These are phyloP conservation scores for Artemisiospiza belli DNA, from an alignment of 2,113 vertebrate species.

Conservation along the genomic window DNA sequence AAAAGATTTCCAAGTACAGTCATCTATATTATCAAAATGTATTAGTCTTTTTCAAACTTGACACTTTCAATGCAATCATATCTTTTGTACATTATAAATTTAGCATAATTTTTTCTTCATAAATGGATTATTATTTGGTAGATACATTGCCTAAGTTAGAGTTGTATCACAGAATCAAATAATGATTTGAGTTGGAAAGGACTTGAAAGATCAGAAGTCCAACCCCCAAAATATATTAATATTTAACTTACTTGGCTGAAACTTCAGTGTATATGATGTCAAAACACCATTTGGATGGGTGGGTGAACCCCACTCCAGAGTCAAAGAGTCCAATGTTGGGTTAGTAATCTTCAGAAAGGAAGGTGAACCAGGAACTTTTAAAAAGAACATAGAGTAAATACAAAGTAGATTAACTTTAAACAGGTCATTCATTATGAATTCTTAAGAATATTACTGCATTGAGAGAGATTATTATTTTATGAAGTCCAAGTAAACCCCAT, in stretches of 20 bases:
- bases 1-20: not conserved
- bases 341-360: constrained; percentile 83
- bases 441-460: not conserved
- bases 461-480: not conserved
- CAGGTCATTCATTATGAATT: not conserved
- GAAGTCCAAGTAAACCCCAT: not conserved
- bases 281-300: constrained; percentile 87
- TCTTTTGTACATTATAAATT: not conserved
- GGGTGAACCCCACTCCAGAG: constrained; percentile 91
- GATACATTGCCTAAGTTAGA: not conserved
- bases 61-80: not conserved
- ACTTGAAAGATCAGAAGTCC: not conserved
- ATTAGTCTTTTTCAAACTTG: not conserved
- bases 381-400: constrained; percentile 31
- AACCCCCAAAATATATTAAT: not conserved
- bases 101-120: not conserved
- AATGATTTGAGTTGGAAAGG: not conserved
- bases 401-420: not conserved
- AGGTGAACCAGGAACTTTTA: constrained; percentile 87
- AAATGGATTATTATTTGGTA: not conserved
- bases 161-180: not conserved
- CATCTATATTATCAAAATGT: not conserved
- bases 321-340: constrained; percentile 86
- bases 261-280: constrained; percentile 90
- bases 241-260: constrained; percentile 89